These are phyloP conservation scores for Glossophaga mutica DNA, from an alignment of 2,797 vertebrate genomes.

Conservation along the genomic window DNA sequence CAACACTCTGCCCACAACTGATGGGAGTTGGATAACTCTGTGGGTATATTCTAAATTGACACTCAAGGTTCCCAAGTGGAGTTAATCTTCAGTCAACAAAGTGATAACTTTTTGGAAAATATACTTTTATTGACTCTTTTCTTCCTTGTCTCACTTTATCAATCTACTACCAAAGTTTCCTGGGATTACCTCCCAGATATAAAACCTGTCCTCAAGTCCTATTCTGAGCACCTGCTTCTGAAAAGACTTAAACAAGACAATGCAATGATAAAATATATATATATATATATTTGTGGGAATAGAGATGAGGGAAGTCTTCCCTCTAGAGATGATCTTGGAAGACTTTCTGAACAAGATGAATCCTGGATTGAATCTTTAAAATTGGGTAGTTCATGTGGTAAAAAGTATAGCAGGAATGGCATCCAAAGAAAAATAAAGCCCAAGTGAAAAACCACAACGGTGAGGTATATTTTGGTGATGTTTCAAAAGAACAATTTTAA, in stretches of 20 bases:
- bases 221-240: neutral
- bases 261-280: neutral
- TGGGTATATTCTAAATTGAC: neutral
- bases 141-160: neutral
- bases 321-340: neutral
- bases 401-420: neutral
- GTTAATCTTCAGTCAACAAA: neutral
- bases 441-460: neutral
- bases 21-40: neutral
- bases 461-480: neutral
- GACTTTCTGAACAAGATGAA: neutral
- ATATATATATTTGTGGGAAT: neutral
- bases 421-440: neutral
- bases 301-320: neutral
- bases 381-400: neutral
- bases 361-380: neutral
- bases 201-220: neutral
- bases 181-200: neutral
- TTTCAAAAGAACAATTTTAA: neutral
- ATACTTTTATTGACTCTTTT: neutral
- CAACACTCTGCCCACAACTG: neutral
- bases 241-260: neutral
- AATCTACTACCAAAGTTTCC: neutral
- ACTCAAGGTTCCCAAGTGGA: neutral
- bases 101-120: neutral